These are phyloP conservation scores for Halcyon badia DNA, from an alignment of 2,797 vertebrate genomes.

Conservation along the genomic window DNA sequence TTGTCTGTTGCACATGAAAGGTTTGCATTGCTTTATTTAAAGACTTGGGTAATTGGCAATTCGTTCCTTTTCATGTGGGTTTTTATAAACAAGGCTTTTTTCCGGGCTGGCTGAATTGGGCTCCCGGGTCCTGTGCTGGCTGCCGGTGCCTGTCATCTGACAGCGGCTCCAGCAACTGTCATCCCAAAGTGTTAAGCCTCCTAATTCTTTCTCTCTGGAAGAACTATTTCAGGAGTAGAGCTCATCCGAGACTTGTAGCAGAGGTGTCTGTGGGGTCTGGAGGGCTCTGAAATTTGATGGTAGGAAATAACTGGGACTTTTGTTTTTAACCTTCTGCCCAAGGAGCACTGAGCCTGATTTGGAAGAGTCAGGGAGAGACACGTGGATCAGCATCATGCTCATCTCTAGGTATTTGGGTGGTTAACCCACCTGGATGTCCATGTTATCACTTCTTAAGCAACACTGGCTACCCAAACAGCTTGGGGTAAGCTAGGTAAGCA, in stretches of 20 bases:
- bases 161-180: neutral
- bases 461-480: neutral
- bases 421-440: neutral
- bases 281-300: neutral
- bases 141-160: slow-evolving; percentile 31
- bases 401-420: neutral
- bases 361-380: neutral
- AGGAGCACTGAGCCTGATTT: neutral
- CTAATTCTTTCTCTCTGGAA: slow-evolving; percentile 54
- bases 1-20: slow-evolving; percentile 38
- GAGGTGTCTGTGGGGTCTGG: neutral
- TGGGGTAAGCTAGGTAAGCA: neutral
- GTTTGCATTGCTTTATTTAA: slow-evolving; percentile 12
- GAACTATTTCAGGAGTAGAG: slow-evolving; percentile 1
- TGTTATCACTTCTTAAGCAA: neutral
- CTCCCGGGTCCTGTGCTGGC: neutral
- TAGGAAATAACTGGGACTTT: neutral
- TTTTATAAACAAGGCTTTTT: slow-evolving; percentile 28
- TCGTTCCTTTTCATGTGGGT: neutral
- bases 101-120: neutral
- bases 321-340: neutral
- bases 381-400: neutral
- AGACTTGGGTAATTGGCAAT: slow-evolving; percentile 18
- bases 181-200: slow-evolving; percentile 24
- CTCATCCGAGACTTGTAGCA: neutral